These are phyloP conservation scores for Augochlora pura DNA, from an alignment of 1,140 invertebrate genomes.

Conservation along the genomic window DNA sequence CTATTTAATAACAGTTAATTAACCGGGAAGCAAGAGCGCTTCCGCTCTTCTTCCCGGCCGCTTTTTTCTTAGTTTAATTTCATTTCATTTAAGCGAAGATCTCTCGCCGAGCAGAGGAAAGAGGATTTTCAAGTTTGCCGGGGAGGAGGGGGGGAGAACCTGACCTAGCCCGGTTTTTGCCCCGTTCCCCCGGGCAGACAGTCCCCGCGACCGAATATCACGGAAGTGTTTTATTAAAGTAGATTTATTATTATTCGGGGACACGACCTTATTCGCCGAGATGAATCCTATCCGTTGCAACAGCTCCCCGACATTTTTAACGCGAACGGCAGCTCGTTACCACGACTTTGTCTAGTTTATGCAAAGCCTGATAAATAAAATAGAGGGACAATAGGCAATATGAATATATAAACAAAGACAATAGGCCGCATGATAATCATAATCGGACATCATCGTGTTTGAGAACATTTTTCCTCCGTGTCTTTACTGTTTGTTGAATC, in stretches of 20 bases:
- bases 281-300: constrained; percentile 36
- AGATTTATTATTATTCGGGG: constrained; percentile 43
- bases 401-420: too few species aligned
- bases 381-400: too few species aligned
- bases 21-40: not conserved
- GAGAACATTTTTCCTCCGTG: too few species aligned
- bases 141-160: too few species aligned
- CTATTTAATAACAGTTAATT: constrained; percentile 3
- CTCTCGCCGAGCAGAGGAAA: not conserved
- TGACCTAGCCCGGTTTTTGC: not conserved
- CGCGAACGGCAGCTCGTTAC: constrained; percentile 2
- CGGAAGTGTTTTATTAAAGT: constrained; percentile 39
- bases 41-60: not conserved
- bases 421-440: too few species aligned
- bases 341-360: constrained; percentile 35
- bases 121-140: constrained; percentile 17
- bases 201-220: not conserved
- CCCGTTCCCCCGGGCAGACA: not conserved
- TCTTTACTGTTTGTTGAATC: too few species aligned
- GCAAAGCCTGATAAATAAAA: constrained; percentile 32
- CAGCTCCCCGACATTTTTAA: constrained; percentile 26
- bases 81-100: not conserved
- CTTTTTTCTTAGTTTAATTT: not conserved
- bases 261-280: constrained; percentile 32
- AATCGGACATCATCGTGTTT: too few species aligned